A percentile compares a stretch with the other conserved stretches of the same genome.
Conservation (phyloP, 1,140 invertebrate genomes). For the Adelges cooleyi region DNA sequence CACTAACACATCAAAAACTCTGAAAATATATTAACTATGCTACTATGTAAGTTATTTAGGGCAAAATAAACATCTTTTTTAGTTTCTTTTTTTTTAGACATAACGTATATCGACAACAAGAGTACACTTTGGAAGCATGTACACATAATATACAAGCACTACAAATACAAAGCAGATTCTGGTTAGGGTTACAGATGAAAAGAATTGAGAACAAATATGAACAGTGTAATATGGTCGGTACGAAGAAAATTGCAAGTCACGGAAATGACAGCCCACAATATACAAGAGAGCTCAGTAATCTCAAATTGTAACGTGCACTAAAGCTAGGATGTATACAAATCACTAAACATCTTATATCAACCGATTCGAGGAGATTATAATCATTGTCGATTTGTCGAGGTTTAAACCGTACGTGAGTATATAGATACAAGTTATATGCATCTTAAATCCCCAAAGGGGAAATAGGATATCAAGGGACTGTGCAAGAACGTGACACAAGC, state of each 20-base stretch:
- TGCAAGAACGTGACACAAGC: not conserved
- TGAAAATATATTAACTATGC: too few relatives aligned
- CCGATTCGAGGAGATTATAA: slow-evolving; percentile 5
- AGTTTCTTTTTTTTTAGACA: too few relatives aligned
- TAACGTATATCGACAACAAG: too few relatives aligned
- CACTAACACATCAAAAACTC: too few relatives aligned
- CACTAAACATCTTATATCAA: too few relatives aligned
- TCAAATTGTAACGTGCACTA: not conserved
- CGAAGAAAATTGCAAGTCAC: not conserved
- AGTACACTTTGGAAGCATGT: too few relatives aligned
- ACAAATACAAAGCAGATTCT: not conserved
- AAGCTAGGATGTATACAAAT: too few relatives aligned
- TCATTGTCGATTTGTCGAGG: slow-evolving; percentile 13
- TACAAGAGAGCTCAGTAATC: not conserved
- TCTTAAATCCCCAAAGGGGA: slow-evolving; percentile 5
- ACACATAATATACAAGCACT: too few relatives aligned
- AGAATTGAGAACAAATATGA: too few relatives aligned
- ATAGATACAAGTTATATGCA: not conserved
- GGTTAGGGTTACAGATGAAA: not conserved
- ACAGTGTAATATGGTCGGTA: not conserved
- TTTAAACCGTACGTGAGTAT: not conserved
- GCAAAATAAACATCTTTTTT: too few relatives aligned
- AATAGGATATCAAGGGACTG: slow-evolving; percentile 6
- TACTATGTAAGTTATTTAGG: too few relatives aligned
- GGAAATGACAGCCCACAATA: not conserved